Evolutionary conservation across 1,140 invertebrate species (phyloP).

Genomic region (Zaprionus nigranus): DNA sequence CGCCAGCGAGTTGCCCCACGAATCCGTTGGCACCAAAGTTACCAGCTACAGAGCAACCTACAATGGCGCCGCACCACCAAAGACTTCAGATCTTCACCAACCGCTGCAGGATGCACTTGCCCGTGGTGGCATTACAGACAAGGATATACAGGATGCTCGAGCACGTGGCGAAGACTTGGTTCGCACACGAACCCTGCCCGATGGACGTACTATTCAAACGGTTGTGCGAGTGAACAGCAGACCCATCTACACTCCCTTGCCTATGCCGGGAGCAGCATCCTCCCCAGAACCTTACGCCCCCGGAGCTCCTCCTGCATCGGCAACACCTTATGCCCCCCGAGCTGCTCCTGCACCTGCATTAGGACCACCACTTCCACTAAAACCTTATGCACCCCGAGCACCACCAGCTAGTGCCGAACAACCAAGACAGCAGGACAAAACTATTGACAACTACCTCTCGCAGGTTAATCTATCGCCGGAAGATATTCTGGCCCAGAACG

Average conservation of each 20-base stretch:
- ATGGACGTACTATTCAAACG: conserved; percentile 42
- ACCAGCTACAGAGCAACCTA: conserved; percentile 17
- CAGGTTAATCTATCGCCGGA: conserved; percentile 47
- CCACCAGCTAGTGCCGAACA: not conserved
- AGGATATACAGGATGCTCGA: conserved; percentile 37
- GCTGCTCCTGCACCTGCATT: not conserved
- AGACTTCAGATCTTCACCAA: conserved; percentile 23
- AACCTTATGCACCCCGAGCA: too few relatives aligned
- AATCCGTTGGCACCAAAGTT: conserved; percentile 2
- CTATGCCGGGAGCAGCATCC: not conserved
- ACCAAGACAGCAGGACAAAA: conserved; percentile 4
- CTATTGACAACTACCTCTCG: conserved; percentile 60
- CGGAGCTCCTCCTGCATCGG: too few relatives aligned
- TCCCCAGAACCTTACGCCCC: not conserved
- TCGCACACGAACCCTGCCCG: conserved; percentile 31
- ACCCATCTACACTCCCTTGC: not conserved
- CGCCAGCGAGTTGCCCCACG: conserved; percentile 19
- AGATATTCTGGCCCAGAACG: conserved; percentile 59
- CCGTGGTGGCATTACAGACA: conserved; percentile 52
- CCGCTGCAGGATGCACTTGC: conserved; percentile 24
- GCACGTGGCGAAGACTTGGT: conserved; percentile 27
- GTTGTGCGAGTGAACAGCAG: conserved; percentile 15
- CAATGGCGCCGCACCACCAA: conserved; percentile 5
- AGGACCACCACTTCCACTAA: not conserved
- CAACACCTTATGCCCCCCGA: not conserved